Evolutionary conservation across 2,113 vertebrate species (phyloP), one percentile per base, ranked within the genome.

Genomic region (Malaclemys terrapin): DNA sequence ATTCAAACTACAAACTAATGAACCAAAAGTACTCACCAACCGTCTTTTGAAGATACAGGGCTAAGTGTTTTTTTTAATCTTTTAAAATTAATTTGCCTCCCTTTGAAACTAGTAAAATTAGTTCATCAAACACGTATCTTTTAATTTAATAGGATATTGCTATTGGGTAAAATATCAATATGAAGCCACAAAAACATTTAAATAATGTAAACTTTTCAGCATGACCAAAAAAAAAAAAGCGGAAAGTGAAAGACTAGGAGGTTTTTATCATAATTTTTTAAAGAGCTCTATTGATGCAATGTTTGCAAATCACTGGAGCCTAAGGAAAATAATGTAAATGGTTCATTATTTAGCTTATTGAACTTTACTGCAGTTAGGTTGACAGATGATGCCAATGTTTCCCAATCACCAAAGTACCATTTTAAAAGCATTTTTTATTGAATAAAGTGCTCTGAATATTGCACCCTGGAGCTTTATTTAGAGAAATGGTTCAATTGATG

Each of bases 241-340:
- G 82, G 50, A 87, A 89, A 94, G 79, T 95, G 84, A 92, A 97
- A 97, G 87, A 94, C 25, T 94, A 96, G 98, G 98, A 98, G 95
- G 98, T 98, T 97, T 97, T 98, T 98, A 97, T 99, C 98, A 98
- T 99, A 98, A 98, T 99, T 99, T 99, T 99, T 99, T 98, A 91
- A 98, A 98, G 97, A 98, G 95, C 96, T 95, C 92, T 98, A 97
- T 98, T 97, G 97, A 98, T 98, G 98, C 96, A 96, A 92, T 97
- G 96, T 98, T 98, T 97, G 97, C 95, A 97, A 97, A 96, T 97
- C 96, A 97, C 98, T 96, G 89, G 91, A 98, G 98, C 97, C 98
- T 97, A 96, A 95, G 98, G 97, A 98, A 98, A 97, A 98, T 97
- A 98, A 98, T 98, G 98, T 98, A 97, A 98, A 98, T 98, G 98